Evolutionary conservation across 2,113 vertebrate genomes (phyloP).

Genomic region (Cyrtonyx montezumae): DNA sequence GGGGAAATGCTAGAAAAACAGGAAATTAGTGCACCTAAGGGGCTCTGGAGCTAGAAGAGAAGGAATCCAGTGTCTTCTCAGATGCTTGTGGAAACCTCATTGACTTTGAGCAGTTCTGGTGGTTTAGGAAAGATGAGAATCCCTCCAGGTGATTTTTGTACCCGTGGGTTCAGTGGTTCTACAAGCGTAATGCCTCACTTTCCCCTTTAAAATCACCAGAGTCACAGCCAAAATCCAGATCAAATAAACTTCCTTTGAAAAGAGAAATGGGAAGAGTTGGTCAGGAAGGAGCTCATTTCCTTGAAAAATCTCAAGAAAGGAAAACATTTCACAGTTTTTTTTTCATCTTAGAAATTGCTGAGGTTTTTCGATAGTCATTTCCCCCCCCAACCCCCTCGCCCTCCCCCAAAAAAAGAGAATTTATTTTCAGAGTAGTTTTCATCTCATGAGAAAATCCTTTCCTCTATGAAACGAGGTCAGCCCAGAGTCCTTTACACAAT

Average conservation of each 20-base stretch:
- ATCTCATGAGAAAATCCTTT: neutral
- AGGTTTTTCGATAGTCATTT: neutral
- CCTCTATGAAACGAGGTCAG: neutral
- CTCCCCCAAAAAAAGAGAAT: neutral
- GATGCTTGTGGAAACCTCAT: neutral
- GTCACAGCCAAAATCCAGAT: neutral
- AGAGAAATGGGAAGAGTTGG: slow-evolving; percentile 11
- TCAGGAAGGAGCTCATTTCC: slow-evolving; percentile 42
- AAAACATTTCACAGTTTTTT: slow-evolving; percentile 3
- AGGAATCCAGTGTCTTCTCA: neutral
- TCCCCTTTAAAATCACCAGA: slow-evolving; percentile 25
- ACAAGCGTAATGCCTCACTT: neutral
- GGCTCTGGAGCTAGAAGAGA: neutral
- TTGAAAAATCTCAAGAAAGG: slow-evolving; percentile 51
- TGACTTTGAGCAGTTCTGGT: neutral
- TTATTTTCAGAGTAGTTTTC: neutral
- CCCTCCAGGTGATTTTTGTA: neutral
- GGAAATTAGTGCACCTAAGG: neutral
- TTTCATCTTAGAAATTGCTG: neutral
- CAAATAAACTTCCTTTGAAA: slow-evolving; percentile 43
- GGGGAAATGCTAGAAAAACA: neutral
- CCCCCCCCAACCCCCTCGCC: neutral
- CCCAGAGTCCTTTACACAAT: neutral
- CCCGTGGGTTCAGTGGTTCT: neutral
- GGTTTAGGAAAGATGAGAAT: neutral